Evolutionary conservation across 2,113 vertebrate species (phyloP).

Genomic region (Aviceda subcristata): DNA sequence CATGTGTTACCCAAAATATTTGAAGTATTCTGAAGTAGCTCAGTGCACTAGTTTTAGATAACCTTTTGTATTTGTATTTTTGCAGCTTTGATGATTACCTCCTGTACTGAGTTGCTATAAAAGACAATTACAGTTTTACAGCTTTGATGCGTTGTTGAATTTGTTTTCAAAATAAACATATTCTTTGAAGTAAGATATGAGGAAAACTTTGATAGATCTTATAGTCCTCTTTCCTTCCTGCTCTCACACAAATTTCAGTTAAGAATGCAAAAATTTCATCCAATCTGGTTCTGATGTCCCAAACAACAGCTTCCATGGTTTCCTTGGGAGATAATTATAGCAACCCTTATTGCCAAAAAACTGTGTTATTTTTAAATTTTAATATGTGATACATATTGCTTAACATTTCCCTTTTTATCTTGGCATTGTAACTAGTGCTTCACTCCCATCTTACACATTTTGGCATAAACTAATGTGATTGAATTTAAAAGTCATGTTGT

Average conservation of each 20-base stretch:
- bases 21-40: constrained; percentile 37
- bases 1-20: constrained; percentile 27
- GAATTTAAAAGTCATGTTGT: not conserved
- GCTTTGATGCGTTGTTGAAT: not conserved
- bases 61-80: constrained; percentile 41
- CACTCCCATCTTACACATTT: not conserved
- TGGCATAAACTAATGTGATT: not conserved
- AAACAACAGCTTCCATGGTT: not conserved
- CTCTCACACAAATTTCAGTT: not conserved
- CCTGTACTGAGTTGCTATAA: not conserved
- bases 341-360: not conserved
- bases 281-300: not conserved
- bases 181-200: not conserved
- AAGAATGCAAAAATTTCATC: not conserved
- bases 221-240: not conserved
- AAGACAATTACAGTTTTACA: not conserved
- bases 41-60: constrained; percentile 42
- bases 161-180: not conserved
- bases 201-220: not conserved
- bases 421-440: not conserved
- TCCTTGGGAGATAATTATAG: not conserved
- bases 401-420: not conserved
- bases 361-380: not conserved
- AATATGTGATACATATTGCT: not conserved
- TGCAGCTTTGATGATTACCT: not conserved